Conservation (phyloP, 2,888 invertebrate species). For the Drosophila picticornis region DNA sequence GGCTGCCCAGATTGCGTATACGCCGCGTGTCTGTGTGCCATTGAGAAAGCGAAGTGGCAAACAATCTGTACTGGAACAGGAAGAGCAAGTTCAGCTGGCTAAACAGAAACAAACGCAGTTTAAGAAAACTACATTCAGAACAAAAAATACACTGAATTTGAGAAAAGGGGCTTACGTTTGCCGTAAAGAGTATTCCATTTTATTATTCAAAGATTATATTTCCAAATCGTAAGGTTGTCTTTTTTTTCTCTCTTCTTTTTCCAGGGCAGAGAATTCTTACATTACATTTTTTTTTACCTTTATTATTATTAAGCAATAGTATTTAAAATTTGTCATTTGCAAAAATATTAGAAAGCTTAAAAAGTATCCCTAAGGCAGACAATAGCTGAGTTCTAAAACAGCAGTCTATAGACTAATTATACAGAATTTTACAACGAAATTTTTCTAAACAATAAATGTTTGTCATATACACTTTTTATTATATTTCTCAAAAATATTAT, state of each 20-base stretch:
- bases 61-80: background rate
- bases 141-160: background rate
- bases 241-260: background rate
- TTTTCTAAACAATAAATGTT: background rate
- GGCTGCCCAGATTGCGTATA: slow-evolving; percentile 57
- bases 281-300: background rate
- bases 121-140: background rate
- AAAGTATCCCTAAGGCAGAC: background rate
- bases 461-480: background rate
- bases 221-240: background rate
- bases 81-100: background rate
- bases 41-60: slow-evolving; percentile 3
- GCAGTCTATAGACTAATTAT: background rate
- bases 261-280: background rate
- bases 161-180: background rate
- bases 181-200: background rate
- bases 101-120: background rate
- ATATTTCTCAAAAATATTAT: background rate
- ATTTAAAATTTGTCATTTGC: background rate
- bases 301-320: too few species aligned
- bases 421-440: background rate
- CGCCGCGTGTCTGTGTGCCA: slow-evolving; percentile 33
- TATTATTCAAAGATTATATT: background rate
- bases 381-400: background rate
- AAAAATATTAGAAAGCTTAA: background rate